Evolutionary conservation across 2,113 vertebrate species (phyloP).

Genomic region (Ia io): DNA sequence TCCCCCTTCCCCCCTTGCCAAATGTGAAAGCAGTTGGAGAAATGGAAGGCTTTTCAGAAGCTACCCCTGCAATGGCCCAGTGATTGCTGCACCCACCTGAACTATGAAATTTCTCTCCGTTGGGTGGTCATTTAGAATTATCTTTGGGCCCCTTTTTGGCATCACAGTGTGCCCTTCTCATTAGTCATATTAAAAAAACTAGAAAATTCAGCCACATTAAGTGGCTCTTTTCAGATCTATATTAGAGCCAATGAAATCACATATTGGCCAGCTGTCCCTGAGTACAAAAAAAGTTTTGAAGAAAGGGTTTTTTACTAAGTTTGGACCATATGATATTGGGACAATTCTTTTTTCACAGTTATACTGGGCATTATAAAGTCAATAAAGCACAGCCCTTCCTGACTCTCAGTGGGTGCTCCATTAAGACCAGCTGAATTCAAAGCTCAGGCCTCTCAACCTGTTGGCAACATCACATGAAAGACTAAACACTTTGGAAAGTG

Average conservation of each 20-base stretch:
- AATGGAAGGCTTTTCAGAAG: conserved; percentile 75
- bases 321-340: neutral
- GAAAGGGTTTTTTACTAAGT: neutral
- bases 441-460: neutral
- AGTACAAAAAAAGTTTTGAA: neutral
- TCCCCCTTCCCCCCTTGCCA: conserved; percentile 66
- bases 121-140: neutral
- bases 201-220: neutral
- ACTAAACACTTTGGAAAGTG: neutral
- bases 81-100: conserved; percentile 58
- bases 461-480: neutral
- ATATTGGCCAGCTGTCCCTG: neutral
- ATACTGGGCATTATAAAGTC: neutral
- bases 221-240: neutral
- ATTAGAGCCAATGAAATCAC: neutral
- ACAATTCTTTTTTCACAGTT: neutral
- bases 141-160: neutral
- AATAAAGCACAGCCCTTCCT: neutral
- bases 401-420: neutral
- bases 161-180: neutral
- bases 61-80: conserved; percentile 61
- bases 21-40: conserved; percentile 75
- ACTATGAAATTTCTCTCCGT: conserved; percentile 70
- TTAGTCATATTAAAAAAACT: conserved; percentile 29
- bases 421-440: neutral